phyloP scores from a whole-genome alignment of 1,140 invertebrate species.

The Magallana angulata region DNA sequence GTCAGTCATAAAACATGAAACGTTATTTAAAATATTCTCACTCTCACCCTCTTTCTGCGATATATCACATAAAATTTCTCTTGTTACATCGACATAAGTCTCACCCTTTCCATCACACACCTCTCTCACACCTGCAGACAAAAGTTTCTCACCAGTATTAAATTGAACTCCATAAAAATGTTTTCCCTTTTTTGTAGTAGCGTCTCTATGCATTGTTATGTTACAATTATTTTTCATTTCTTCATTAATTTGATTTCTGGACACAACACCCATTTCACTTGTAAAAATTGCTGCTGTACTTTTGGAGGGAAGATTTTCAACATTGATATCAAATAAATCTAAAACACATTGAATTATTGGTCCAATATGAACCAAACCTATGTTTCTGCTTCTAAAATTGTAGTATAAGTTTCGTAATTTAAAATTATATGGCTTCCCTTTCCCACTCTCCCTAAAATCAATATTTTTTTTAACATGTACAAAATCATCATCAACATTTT shows the following conservation, averaged over 20 bases:
- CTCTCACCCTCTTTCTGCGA: too few species aligned
- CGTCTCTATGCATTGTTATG: slow-evolving; percentile 45
- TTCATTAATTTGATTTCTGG: slow-evolving; percentile 19
- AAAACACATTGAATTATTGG: not conserved
- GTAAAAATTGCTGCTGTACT: not conserved
- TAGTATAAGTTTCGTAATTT: slow-evolving; percentile 22
- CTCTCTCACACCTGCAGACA: slow-evolving; percentile 24
- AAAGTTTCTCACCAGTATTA: not conserved
- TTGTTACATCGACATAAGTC: too few species aligned
- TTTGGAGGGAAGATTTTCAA: not conserved
- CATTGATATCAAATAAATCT: slow-evolving; percentile 2
- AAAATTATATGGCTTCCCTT: slow-evolving; percentile 25
- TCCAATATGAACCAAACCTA: not conserved
- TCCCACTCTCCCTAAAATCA: slow-evolving; percentile 10
- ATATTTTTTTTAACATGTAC: not conserved
- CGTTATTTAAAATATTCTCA: too few species aligned
- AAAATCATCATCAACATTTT: not conserved
- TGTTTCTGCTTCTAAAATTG: slow-evolving; percentile 17
- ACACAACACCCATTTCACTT: slow-evolving; percentile 8
- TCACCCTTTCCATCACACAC: too few species aligned
- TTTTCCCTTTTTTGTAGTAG: slow-evolving; percentile 42
- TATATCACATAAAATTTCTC: too few species aligned
- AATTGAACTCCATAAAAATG: slow-evolving; percentile 50
- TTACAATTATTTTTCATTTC: not conserved
- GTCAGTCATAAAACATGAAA: not conserved